Evolutionary conservation across 1,140 invertebrate species (phyloP), one percentile per base, ranked within the genome.

Genomic region (Neomicropteryx cornuta): DNA sequence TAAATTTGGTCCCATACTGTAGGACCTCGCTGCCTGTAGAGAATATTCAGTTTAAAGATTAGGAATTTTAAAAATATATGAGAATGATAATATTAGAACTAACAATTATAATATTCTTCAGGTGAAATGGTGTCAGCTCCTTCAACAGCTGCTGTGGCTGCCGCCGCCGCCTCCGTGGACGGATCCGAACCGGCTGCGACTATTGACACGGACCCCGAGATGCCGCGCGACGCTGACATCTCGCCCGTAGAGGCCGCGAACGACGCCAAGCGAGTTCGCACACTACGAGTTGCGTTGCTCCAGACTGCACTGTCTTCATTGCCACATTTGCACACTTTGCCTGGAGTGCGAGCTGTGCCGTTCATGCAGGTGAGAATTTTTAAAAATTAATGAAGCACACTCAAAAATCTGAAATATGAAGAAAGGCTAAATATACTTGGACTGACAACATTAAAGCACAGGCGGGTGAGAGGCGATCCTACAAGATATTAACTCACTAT

Each of bases 321-420:
- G 37, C 75, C 78, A 0, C 66, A 71, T 23, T 62, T 85, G 17
- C 62, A 71, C 34, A 63, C 72, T 2, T 33, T 66, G 34, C 60
- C 60, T 30, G 93, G 93, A 6, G 77, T 90, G 2, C 69, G 87
- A 38, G 79, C 86, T 8, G 90, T 97, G 58, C 92, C 93, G 1
- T 87, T 87, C 43, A 79, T 94, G 66, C 87, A 91, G 71, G 84
- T 87, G 46, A 41, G 44, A 30, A 34, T 11, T 2, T 19, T 32
- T n/a, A n/a, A n/a, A n/a, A n/a, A n/a, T n/a, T n/a, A n/a, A n/a
- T n/a, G 5, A 27, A n/a, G n/a, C n/a, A n/a, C n/a, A n/a, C n/a
- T n/a, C n/a, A n/a, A n/a, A n/a, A n/a, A n/a, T n/a, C n/a, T n/a
- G n/a, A n/a, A n/a, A n/a, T n/a, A n/a, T n/a, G n/a, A n/a, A n/a